A percentile compares a stretch with the other conserved stretches of the same genome.
phyloP scores from a whole-genome alignment of 1,140 invertebrate species.

The Battus philenor region DNA sequence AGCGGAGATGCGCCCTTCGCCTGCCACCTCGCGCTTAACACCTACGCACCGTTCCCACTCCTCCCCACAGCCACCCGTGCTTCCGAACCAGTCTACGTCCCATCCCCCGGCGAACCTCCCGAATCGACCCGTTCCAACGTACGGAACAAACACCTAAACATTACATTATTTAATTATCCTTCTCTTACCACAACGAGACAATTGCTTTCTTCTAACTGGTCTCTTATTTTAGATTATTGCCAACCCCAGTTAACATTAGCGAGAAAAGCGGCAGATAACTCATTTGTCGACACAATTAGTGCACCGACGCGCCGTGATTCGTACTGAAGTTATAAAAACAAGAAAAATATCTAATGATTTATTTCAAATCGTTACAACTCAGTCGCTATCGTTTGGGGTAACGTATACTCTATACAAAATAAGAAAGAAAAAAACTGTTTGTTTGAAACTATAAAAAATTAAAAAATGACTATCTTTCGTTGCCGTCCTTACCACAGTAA shows the following conservation, averaged over 20 bases:
- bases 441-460: too few species aligned
- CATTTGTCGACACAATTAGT: conserved; percentile 51
- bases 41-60: conserved; percentile 32
- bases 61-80: conserved; percentile 8
- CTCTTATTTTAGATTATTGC: conserved; percentile 40
- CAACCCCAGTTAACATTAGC: conserved; percentile 53
- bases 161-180: background rate
- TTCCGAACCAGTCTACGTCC: background rate
- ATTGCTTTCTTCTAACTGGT: conserved; percentile 47
- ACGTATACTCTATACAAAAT: too few species aligned
- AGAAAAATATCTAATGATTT: conserved; percentile 63
- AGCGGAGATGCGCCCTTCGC: conserved; percentile 48
- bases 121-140: background rate
- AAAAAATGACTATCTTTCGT: too few species aligned
- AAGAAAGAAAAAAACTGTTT: too few species aligned
- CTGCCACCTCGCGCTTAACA: conserved; percentile 34
- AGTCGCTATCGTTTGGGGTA: conserved; percentile 31
- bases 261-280: conserved; percentile 65
- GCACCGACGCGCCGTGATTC: conserved; percentile 58
- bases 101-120: background rate
- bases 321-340: conserved; percentile 68
- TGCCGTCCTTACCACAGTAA: too few species aligned
- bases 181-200: conserved; percentile 3
- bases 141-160: background rate
- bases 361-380: conserved; percentile 58